A percentile compares a stretch with the other conserved stretches of the same genome.
Conservation (phyloP, 92 coral and sea anemone species). For the Bergia puertoricense region DNA sequence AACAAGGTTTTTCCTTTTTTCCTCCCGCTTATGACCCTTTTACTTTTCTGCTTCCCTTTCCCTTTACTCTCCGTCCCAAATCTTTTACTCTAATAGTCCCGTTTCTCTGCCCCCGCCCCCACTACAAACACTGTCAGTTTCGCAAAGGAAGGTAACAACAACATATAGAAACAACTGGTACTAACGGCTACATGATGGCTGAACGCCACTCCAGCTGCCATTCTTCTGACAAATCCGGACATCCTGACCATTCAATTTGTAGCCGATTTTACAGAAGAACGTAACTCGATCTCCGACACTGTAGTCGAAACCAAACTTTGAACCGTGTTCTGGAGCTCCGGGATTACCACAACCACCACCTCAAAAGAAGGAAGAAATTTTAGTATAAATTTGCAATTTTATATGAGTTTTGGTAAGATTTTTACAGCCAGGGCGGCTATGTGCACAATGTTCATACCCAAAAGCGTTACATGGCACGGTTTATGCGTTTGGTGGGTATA, state of each 20-base stretch:
- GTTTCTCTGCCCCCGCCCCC: no score
- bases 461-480: no score
- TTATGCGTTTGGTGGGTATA: no score
- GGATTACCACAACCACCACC: conserved; percentile 67
- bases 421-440: no score
- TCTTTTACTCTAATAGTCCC: no score
- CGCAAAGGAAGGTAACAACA: background rate
- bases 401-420: background rate
- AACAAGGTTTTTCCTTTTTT: no score
- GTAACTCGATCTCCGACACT: conserved; percentile 51
- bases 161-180: background rate
- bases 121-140: background rate
- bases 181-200: conserved; percentile 45
- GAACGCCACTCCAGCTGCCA: conserved; percentile 44
- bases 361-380: background rate
- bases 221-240: conserved; percentile 29
- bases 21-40: no score
- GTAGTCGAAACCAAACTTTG: conserved; percentile 49
- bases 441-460: no score
- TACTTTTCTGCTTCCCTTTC: no score
- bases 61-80: no score
- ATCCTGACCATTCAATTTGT: conserved; percentile 53
- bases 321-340: conserved; percentile 50
- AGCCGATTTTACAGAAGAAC: conserved; percentile 63
- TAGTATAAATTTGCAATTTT: background rate